These are phyloP conservation scores for Eurystomus glaucurus DNA, from an alignment of 2,797 vertebrate species.

Conservation along the genomic window DNA sequence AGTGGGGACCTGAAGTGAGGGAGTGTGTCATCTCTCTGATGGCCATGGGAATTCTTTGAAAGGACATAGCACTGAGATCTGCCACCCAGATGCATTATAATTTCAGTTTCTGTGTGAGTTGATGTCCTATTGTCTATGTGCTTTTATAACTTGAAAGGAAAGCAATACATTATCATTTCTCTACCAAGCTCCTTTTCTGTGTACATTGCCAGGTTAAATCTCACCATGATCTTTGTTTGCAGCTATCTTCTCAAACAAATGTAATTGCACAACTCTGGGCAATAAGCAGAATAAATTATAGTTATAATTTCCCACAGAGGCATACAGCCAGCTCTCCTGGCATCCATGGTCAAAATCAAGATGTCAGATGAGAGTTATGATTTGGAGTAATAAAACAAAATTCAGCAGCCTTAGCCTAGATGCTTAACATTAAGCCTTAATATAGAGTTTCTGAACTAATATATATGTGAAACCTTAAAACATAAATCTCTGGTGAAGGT, in stretches of 20 bases:
- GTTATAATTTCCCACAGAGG: neutral
- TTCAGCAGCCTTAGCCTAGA: neutral
- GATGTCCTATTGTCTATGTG: neutral
- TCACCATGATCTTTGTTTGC: neutral
- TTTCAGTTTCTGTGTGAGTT: accelerated
- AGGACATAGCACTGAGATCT: neutral
- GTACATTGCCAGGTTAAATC: neutral
- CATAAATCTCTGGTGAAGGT: neutral
- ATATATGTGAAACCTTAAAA: neutral
- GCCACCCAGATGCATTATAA: accelerated
- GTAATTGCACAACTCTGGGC: neutral
- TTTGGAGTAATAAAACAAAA: neutral
- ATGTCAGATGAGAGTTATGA: neutral
- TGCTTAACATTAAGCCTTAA: neutral
- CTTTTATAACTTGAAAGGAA: neutral
- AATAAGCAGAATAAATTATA: neutral
- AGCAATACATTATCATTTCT: neutral
- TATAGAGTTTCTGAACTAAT: neutral
- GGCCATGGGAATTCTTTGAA: neutral
- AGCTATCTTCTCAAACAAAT: neutral
- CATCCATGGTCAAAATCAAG: neutral
- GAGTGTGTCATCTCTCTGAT: neutral
- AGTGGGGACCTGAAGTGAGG: neutral
- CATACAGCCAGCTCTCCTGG: neutral
- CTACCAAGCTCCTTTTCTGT: neutral